phyloP scores from a whole-genome alignment of 2,888 invertebrate species.

The Meteorus colon region DNA sequence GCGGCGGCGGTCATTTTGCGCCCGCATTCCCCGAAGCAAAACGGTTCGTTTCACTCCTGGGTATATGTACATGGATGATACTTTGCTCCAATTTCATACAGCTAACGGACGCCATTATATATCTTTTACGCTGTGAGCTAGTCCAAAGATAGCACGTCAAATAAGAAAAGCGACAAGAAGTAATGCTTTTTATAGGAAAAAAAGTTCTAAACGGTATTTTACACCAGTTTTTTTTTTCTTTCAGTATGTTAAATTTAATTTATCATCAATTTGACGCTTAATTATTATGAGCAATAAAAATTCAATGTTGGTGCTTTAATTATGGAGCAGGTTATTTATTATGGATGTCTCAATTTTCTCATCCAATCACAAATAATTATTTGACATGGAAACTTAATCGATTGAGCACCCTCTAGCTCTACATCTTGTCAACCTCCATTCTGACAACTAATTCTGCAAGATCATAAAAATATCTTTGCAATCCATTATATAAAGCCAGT shows the following conservation, averaged over 20 bases:
- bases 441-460: too few species aligned
- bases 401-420: too few species aligned
- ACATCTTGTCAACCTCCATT: too few species aligned
- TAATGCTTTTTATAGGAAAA: background rate
- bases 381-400: too few species aligned
- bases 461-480: background rate
- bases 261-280: background rate
- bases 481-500: background rate
- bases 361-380: too few species aligned
- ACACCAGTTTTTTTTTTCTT: background rate
- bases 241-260: background rate
- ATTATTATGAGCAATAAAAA: background rate
- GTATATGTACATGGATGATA: constrained; percentile 12
- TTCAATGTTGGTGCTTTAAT: background rate
- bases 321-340: too few species aligned
- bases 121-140: constrained; percentile 4
- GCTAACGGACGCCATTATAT: constrained; percentile 48
- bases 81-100: constrained; percentile 47
- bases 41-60: constrained; percentile 38
- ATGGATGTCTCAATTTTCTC: too few species aligned
- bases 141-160: background rate
- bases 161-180: background rate
- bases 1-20: background rate
- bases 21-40: constrained; percentile 41
- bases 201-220: background rate